These are phyloP conservation scores for Peromyscus aztecus DNA, from an alignment of 2,797 vertebrate species.

Conservation along the genomic window DNA sequence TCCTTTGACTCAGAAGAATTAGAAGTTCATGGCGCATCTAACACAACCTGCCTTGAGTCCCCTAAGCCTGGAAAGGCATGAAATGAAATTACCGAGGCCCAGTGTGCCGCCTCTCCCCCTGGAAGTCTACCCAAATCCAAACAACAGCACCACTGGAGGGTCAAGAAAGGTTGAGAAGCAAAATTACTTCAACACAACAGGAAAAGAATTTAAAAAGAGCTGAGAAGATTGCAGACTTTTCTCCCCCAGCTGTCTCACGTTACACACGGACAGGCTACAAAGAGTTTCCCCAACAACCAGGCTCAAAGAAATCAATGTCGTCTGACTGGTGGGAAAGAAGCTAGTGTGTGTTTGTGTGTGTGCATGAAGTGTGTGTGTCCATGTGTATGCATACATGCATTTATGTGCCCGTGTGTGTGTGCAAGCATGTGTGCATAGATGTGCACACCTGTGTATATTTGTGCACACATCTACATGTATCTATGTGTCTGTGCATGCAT, in stretches of 20 bases:
- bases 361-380: too few relatives aligned
- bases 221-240: background rate
- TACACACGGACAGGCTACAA: background rate
- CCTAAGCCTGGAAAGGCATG: background rate
- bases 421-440: fast-evolving
- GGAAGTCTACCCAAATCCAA: background rate
- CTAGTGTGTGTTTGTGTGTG: background rate
- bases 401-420: fast-evolving
- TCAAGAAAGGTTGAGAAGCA: background rate
- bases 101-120: background rate
- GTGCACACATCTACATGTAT: too few relatives aligned
- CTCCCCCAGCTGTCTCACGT: fast-evolving
- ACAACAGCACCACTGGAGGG: background rate
- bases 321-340: background rate
- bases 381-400: fast-evolving
- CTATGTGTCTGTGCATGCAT: background rate
- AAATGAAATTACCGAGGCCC: background rate
- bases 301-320: background rate
- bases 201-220: background rate
- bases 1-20: background rate
- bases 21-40: background rate
- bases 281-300: background rate
- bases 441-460: background rate
- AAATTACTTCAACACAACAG: background rate
- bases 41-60: background rate